A percentile compares a stretch with the other conserved stretches of the same genome.
These are phyloP conservation scores for Colletes gigas DNA, from an alignment of 1,140 invertebrate genomes.

Conservation along the genomic window DNA sequence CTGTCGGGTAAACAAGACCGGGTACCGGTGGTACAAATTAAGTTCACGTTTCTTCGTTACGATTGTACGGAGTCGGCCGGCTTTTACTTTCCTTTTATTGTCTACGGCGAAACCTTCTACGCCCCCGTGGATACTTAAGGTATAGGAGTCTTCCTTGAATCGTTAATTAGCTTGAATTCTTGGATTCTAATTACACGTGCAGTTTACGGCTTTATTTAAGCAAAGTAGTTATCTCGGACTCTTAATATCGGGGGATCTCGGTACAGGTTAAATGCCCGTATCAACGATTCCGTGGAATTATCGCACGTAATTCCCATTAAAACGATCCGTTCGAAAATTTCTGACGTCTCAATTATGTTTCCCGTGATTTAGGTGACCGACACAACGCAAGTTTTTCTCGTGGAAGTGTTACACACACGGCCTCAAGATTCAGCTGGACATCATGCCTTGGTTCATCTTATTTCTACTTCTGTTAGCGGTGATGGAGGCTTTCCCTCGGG, in stretches of 20 bases:
- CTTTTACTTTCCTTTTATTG: conserved; percentile 59
- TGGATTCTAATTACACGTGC: conserved; percentile 54
- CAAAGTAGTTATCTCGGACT: neutral
- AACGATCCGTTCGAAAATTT: neutral
- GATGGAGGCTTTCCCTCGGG: conserved; percentile 82
- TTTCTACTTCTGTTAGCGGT: conserved; percentile 81
- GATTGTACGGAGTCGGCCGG: conserved; percentile 47
- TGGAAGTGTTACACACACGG: conserved; percentile 72
- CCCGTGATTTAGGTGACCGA: conserved; percentile 63
- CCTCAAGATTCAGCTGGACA: conserved; percentile 79
- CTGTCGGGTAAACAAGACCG: neutral
- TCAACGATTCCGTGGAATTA: neutral
- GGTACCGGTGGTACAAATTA: conserved; percentile 52
- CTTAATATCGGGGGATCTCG: neutral
- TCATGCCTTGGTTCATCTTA: conserved; percentile 82
- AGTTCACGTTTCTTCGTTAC: conserved; percentile 57
- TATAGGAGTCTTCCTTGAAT: conserved; percentile 52
- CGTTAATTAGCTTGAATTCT: conserved; percentile 63
- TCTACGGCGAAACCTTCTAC: conserved; percentile 34
- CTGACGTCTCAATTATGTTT: neutral
- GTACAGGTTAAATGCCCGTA: neutral
- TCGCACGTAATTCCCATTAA: neutral
- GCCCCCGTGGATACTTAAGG: conserved; percentile 45
- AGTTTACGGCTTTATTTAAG: conserved; percentile 63
- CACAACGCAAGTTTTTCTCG: conserved; percentile 50